Base-by-base conservation (phyloP, 2,888 invertebrate genomes). In the Cantharis lateralis region DNA sequence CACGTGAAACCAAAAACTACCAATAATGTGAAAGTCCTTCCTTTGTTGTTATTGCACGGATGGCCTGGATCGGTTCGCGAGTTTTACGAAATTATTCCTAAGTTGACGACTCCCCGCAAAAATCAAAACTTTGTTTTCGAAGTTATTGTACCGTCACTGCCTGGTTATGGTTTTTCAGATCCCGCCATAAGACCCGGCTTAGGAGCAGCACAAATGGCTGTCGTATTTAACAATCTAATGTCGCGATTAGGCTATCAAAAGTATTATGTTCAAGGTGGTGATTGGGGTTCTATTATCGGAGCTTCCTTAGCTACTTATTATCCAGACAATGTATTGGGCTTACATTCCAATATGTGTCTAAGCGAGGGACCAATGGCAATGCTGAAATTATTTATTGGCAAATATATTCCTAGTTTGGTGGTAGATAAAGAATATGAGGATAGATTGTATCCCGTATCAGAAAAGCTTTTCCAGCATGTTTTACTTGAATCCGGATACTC, bases 51-150 rank as follows among this genome's bases (percentile, higher is more conserved):
- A 62, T 87, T 95, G 13, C 97, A 97, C 85, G 97, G 97, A 61
- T 97, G 97, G 97, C 96, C 97, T 0, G 96, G 96, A 0, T 95
- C 95, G 0, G 90, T 96, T 1, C 89, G 93, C 15, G 97, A 97
- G 88, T 97, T 96, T 87, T 93, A 94, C 83, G 92, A 93, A 69
- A 87, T 95, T 0, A 92, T 95, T 70, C 95, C 95, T 0, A 84
- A 91, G 63, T 88, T 96, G n/a, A 87, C 86, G 0, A 92, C 90
- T 0, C 89, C 89, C 0, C 88, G 89, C 66, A 83, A 88, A 0
- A 90, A 89, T 0, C 86, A 89, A 62, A 88, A 92, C 79, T 92
- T 93, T 79, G 92, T 92, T 0, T 93, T 94, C 82, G 93, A 94
- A 86, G 88, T 93, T 73, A 89, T 93, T 9, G 90, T 91, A 0